Percentiles rank a stretch among this genome's conserved stretches.
phyloP scores from a whole-genome alignment of 2,113 vertebrate genomes.

The Sialia sialis region DNA sequence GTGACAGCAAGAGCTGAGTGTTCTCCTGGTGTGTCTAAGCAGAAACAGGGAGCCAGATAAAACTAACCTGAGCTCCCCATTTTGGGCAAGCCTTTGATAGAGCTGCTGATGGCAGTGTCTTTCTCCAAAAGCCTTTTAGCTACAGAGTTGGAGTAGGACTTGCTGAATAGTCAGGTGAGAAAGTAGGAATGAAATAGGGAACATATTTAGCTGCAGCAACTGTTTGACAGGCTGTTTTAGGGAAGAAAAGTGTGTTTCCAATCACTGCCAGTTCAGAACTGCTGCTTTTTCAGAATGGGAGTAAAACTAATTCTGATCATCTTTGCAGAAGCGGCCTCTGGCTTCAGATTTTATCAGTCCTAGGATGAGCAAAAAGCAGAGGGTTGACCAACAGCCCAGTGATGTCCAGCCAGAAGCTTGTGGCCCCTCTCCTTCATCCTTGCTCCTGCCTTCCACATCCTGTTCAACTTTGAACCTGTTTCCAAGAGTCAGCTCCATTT shows the following conservation, averaged over 20 bases:
- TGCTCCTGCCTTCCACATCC: neutral
- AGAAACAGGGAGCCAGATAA: neutral
- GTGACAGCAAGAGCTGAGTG: neutral
- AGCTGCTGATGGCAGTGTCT: neutral
- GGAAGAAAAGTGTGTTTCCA: neutral
- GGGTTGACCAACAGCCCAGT: slow-evolving; percentile 58
- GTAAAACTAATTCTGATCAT: neutral
- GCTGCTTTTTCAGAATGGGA: neutral
- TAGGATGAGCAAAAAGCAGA: slow-evolving; percentile 81
- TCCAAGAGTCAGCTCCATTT: neutral
- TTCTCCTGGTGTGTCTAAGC: rapidly evolving
- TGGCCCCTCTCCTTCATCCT: neutral
- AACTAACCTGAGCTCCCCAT: rapidly evolving
- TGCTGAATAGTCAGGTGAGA: neutral
- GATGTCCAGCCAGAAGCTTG: neutral
- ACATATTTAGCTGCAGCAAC: neutral
- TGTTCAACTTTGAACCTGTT: neutral
- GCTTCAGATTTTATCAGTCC: slow-evolving; percentile 79
- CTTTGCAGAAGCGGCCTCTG: slow-evolving; percentile 74
- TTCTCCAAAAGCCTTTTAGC: neutral
- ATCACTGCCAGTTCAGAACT: neutral
- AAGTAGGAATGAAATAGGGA: neutral
- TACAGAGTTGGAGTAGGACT: too few relatives aligned
- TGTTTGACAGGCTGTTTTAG: neutral
- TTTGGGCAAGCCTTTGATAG: neutral